Base-by-base conservation (phyloP, 2,888 invertebrate genomes). In the Asteroscopus sphinx region DNA sequence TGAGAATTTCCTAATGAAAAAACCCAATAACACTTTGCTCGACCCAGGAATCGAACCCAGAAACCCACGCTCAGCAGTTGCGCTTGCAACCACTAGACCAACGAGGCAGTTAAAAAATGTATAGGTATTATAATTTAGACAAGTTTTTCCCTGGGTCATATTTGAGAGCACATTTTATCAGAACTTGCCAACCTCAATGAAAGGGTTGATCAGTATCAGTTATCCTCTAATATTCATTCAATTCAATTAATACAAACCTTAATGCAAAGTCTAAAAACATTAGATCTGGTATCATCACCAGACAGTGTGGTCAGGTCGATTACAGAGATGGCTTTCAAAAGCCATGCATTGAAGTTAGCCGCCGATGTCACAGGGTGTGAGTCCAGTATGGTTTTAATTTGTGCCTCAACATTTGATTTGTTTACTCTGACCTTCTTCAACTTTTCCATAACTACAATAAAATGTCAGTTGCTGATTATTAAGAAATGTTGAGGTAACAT, bases 241-340 rank as follows among this genome's bases (percentile, higher is more conserved):
- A 9, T 9, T 6, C 9, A 28, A 9, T 26, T 15, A 7, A 39
- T 37, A 76, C 70, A 58, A 82, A 98, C 98, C 95, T 97, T 97
- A 54, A 95, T 91, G 83, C 98, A 98, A 1, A 99, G 95, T 47
- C 97, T 95, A 16, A 95, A 88, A 0, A 99, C 97, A 93, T 97
- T 98, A 11, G 96, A 95, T 7, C 87, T 84, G 0, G 97, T 97
- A 82, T 97, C 97, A 89, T 97, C 96, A 33, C 98, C 98, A 44
- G 97, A 95, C 46, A 99, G 94, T 1, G 99, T 99, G 0, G 99
- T 99, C 69, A 99, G 95, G 90, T 99, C 99, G 65, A 99, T 98
- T 54, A 97, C 95, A 28, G 96, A 96, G 6, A 99, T 94, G 0
- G 98, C 97, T 83, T 96, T 96, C 17, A 98, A 81, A 11, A 99